phyloP scores from a whole-genome alignment of 1,140 invertebrate genomes.

The Wasmannia auropunctata region DNA sequence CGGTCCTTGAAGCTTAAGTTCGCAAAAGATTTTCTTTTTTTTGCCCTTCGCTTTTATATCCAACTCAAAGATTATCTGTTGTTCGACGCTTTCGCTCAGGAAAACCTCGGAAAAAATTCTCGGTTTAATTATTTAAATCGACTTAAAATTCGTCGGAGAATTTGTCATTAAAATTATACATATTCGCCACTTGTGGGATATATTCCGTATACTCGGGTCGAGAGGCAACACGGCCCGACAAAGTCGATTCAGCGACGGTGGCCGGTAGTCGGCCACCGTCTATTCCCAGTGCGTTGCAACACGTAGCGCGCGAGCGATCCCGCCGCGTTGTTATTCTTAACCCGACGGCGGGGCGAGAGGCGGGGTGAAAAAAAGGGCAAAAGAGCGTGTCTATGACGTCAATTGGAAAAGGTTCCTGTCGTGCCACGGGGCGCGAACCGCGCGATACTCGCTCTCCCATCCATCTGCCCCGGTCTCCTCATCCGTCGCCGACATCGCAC shows the following conservation, averaged over 20 bases:
- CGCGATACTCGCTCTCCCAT: constrained; percentile 38
- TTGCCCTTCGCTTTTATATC: background rate
- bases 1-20: background rate
- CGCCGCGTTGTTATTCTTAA: constrained; percentile 80
- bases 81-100: background rate
- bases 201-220: background rate
- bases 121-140: no score
- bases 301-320: constrained; percentile 75
- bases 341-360: constrained; percentile 68
- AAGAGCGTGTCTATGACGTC: constrained; percentile 79
- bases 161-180: constrained; percentile 3
- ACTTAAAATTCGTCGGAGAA: background rate
- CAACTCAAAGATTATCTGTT: background rate
- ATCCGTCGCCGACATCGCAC: background rate
- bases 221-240: constrained; percentile 52
- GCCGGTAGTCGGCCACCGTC: constrained; percentile 65
- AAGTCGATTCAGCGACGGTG: constrained; percentile 71
- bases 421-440: constrained; percentile 72
- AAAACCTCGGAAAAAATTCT: no score
- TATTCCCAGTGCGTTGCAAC: constrained; percentile 79
- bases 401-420: constrained; percentile 81
- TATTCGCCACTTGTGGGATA: background rate
- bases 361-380: constrained; percentile 75
- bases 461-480: background rate
- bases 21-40: background rate